Base-by-base conservation (phyloP, 2,113 vertebrate species). In the Ptychochromis oligacanthus region DNA sequence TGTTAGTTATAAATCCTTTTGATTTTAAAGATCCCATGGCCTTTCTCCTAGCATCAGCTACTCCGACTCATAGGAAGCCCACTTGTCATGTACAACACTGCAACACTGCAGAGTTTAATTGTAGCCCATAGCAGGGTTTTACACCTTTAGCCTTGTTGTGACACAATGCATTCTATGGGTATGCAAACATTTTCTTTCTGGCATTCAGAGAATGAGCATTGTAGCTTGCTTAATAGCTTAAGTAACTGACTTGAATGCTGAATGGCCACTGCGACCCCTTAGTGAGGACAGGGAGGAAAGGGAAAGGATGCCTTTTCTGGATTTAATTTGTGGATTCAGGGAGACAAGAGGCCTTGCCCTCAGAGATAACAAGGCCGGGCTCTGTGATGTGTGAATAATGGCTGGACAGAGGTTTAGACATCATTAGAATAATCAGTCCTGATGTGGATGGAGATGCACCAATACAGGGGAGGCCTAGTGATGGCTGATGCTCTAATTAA, bases 401-500 rank as follows among this genome's bases (percentile, higher is more conserved):
- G 70, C 77, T 0, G 83, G 90, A 88, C 90, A 88, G 82, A 87
- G 90, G 84, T 88, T 90, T 85, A 87, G 79, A 91, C 80, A 88
- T 91, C 78, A 92, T 93, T 93, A 92, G 79, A 93, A 91, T 86
- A 92, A 93, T 91, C 92, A 88, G 89, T 57, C 57, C 72, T 83
- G 89, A 93, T 87, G 74, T 79, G 79, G 79, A 85, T 38, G 6
- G 65, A 92, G 81, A 90, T 87, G 83, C 81, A 70, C 17, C 43
- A 82, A 80, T 83, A 81, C 83, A 81, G 56, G 38, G 70, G 65
- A 80, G 82, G 58, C 57, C 55, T 36, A 62, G 81, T 81, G 64
- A 84, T 77, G 84, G 15, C 46, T 72, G 67, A 72, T 52, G 46
- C 74, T 49, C 77, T 89, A 87, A 90, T 92, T 89, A 83, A 87